These are phyloP conservation scores for Cylindroiulus punctatus DNA, from an alignment of 2,888 invertebrate species.

Conservation along the genomic window DNA sequence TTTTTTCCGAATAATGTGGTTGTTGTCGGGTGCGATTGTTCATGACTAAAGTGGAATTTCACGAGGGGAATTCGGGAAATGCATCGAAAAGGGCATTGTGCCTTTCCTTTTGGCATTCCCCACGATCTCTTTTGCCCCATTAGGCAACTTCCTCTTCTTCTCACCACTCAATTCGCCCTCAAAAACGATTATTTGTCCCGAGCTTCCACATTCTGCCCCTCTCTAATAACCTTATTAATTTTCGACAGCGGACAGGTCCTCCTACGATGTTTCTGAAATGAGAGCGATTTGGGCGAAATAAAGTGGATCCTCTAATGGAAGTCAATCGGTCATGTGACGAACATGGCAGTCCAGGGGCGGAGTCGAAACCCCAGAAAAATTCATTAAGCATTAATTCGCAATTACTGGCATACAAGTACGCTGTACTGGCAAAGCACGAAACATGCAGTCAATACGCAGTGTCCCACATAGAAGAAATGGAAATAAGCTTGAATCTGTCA, in stretches of 20 bases:
- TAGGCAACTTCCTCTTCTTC: slow-evolving; percentile 22
- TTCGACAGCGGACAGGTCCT: slow-evolving; percentile 30
- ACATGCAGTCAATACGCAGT: too few relatives aligned
- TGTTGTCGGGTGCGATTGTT: background rate
- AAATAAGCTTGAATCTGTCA: background rate
- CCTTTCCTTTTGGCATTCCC: background rate
- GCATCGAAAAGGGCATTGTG: background rate
- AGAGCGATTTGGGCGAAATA: slow-evolving; percentile 25
- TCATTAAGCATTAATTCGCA: slow-evolving; percentile 38
- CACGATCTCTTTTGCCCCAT: slow-evolving; percentile 18
- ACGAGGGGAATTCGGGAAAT: background rate
- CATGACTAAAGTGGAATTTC: background rate
- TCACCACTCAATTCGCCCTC: slow-evolving; percentile 5
- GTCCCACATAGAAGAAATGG: background rate
- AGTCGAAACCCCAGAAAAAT: background rate
- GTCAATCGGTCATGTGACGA: slow-evolving; percentile 42
- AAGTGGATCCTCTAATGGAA: slow-evolving; percentile 42
- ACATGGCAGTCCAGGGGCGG: background rate
- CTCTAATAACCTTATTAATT: slow-evolving; percentile 38
- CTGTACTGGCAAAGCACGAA: background rate
- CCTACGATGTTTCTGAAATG: slow-evolving; percentile 37
- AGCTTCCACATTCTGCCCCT: background rate
- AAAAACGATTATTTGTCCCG: slow-evolving; percentile 3
- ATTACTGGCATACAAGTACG: background rate
- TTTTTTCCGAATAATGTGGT: background rate